These are phyloP conservation scores for cattle (Bos taurus) DNA, from an alignment of 2,113 vertebrate species.

Conservation along the genomic window ARS-UCD2.0 NC_037335.1:109750001-109750500, in stretches of 20 bases:
- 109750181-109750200: neutral
- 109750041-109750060: slow-evolving; percentile 74
- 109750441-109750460: neutral
- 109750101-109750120: slow-evolving; percentile 34
- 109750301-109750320: neutral
- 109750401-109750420: neutral
- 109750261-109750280: neutral
- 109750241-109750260: neutral
- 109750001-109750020: slow-evolving; percentile 75
- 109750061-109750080: slow-evolving; percentile 72
- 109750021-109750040: slow-evolving; percentile 72
- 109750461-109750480: neutral
- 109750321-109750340: neutral
- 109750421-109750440: neutral
- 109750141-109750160: neutral
- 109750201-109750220: neutral
- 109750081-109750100: slow-evolving; percentile 49
- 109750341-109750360: neutral
- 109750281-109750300: neutral
- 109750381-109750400: neutral
- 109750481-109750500: neutral
- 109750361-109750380: neutral
- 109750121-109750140: neutral
- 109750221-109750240: neutral
- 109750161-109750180: neutral